Evolutionary conservation across 92 coral and sea anemone species (phyloP).

Genomic region (Chrysogorgia sp.): DNA sequence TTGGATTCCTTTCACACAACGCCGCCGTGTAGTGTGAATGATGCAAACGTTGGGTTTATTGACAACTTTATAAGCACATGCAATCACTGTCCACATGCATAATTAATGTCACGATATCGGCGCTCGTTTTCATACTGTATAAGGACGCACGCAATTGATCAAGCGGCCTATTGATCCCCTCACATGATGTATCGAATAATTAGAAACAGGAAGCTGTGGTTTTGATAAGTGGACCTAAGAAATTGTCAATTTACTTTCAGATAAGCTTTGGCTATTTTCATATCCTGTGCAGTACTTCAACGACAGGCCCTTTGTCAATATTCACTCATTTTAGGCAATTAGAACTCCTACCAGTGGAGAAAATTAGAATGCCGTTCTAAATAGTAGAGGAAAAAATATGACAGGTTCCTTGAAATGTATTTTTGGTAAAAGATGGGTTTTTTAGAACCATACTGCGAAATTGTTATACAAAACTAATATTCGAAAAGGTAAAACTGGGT

Average conservation of each 20-base stretch:
- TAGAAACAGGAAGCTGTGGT: conserved; percentile 16
- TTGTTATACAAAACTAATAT: too few relatives aligned
- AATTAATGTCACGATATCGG: conserved; percentile 19
- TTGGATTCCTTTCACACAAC: neutral
- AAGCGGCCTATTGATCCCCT: conserved; percentile 4
- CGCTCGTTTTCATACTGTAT: conserved; percentile 15
- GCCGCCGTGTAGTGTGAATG: neutral
- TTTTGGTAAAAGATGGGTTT: too few relatives aligned
- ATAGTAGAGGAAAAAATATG: neutral
- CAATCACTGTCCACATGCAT: conserved; percentile 34
- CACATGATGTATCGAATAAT: conserved; percentile 9
- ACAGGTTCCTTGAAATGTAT: too few relatives aligned
- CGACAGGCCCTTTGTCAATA: neutral
- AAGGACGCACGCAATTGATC: conserved; percentile 39
- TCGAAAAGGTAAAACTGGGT: too few relatives aligned
- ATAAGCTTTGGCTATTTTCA: conserved; percentile 11
- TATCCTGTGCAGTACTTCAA: conserved; percentile 12
- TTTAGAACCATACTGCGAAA: too few relatives aligned
- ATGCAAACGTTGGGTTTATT: conserved; percentile 15
- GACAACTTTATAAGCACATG: conserved; percentile 40
- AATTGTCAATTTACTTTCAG: neutral
- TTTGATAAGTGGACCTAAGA: neutral
- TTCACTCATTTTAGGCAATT: neutral
- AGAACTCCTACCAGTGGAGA: neutral
- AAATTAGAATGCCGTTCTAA: neutral